Base-by-base conservation (phyloP, 2,888 invertebrate genomes). In the Oligia latruncula region DNA sequence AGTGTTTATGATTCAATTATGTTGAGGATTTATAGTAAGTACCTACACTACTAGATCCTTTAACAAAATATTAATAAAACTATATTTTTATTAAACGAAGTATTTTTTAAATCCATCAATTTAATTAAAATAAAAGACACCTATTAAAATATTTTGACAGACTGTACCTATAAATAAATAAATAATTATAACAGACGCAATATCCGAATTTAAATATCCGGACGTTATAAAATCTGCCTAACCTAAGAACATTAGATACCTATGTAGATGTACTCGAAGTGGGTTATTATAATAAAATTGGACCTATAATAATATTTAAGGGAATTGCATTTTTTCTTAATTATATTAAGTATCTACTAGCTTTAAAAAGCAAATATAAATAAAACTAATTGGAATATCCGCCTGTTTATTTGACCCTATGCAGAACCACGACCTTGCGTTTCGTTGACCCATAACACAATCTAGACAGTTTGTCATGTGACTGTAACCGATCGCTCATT, bases 371-470 rank as follows among this genome's bases (percentile, higher is more conserved):
- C 20, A 40, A 65, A 35, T 20, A 11, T 20, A 65, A 11, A 40
- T 40, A 65, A 40, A n/a, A 55, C 46, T 35, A 40, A 67, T 49
- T 49, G 8, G 4, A 46, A 29, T 66, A 40, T 77, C 79, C 23
- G 23, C 17, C 8, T 17, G 55, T 23, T 0, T 29, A 52, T 29
- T 3, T 66, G 65, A 74, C 60, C 65, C 70, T 52, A 76, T 4
- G 55, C 17, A 35, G 52, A 58, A 20, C 35, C 23, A 23, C 13
- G 72, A 66, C 81, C 78, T 81, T 83, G 78, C 71, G 64, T 74
- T 78, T 64, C 46, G 71, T 79, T 88, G 87, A 86, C 86, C 87
- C 78, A n/a, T 58, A 58, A 23, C 58, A 88, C 75, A 81, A 85
- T 80, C 77, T n/a, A 74, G 65, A 64, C 23, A 20, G 58, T 67